These are phyloP conservation scores for Phalacrocorax brasilianus DNA, from an alignment of 2,113 vertebrate species.

Conservation along the genomic window DNA sequence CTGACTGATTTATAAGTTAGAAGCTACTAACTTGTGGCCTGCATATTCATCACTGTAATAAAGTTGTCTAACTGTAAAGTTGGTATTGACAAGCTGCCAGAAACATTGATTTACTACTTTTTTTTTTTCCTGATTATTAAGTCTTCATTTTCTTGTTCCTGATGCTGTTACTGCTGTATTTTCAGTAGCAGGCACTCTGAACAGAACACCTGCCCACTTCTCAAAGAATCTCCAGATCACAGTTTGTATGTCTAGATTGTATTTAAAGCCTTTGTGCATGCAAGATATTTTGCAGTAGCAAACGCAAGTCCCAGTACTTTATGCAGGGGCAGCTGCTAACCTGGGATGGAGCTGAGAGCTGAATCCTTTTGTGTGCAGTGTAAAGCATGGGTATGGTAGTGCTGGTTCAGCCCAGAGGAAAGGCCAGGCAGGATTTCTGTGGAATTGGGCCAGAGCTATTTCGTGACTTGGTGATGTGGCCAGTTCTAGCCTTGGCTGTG, in stretches of 20 bases:
- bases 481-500: background rate
- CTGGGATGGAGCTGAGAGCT: background rate
- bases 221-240: background rate
- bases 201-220: background rate
- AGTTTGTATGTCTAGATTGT: background rate
- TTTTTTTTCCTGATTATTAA: background rate
- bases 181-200: background rate
- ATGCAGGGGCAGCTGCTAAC: background rate
- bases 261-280: background rate
- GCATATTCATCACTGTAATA: constrained; percentile 16
- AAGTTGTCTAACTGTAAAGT: constrained; percentile 36
- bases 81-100: constrained; percentile 15
- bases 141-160: background rate
- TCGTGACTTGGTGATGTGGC: background rate
- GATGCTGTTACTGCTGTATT: background rate
- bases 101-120: background rate
- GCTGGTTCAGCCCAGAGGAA: background rate
- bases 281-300: background rate
- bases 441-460: background rate
- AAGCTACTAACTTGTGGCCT: background rate
- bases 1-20: background rate
- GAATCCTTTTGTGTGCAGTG: background rate
- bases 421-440: background rate
- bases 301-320: background rate
- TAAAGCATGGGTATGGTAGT: fast-evolving